These are phyloP conservation scores for Centropus bengalensis DNA, from an alignment of 2,113 vertebrate genomes.

Conservation along the genomic window DNA sequence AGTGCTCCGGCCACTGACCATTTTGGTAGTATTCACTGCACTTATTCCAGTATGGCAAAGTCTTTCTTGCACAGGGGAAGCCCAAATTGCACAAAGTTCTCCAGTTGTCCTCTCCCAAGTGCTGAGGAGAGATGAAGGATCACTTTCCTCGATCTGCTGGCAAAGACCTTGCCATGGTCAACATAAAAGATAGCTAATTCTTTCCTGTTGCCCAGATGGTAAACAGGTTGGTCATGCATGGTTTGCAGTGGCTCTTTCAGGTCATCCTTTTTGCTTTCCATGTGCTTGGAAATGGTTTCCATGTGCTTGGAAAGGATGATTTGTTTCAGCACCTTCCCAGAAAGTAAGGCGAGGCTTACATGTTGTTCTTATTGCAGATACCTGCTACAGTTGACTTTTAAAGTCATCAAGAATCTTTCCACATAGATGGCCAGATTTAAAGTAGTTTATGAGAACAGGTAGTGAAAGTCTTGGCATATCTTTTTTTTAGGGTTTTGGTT, in stretches of 20 bases:
- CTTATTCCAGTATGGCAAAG: not conserved
- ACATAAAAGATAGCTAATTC: not conserved
- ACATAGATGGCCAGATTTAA: not conserved
- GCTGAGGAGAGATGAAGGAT: not conserved
- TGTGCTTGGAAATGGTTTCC: not conserved
- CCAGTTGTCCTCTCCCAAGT: not conserved
- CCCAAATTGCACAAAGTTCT: not conserved
- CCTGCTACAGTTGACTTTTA: not conserved
- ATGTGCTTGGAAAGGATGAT: not conserved
- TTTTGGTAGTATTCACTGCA: not conserved
- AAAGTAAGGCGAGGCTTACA: not conserved
- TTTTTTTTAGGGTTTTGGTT: not conserved
- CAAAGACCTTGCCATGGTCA: no score
- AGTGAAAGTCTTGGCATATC: not conserved
- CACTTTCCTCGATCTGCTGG: not conserved
- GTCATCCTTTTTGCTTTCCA: not conserved
- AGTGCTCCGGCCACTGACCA: not conserved
- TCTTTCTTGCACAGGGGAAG: not conserved
- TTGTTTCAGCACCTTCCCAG: not conserved
- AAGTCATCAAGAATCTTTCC: not conserved
- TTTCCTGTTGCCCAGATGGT: not conserved
- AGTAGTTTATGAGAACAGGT: not conserved
- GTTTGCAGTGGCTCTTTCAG: not conserved
- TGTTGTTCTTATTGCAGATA: not conserved
- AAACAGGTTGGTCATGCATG: not conserved